Conservation (phyloP, 1,140 invertebrate species). For the Listronotus bonariensis region DNA sequence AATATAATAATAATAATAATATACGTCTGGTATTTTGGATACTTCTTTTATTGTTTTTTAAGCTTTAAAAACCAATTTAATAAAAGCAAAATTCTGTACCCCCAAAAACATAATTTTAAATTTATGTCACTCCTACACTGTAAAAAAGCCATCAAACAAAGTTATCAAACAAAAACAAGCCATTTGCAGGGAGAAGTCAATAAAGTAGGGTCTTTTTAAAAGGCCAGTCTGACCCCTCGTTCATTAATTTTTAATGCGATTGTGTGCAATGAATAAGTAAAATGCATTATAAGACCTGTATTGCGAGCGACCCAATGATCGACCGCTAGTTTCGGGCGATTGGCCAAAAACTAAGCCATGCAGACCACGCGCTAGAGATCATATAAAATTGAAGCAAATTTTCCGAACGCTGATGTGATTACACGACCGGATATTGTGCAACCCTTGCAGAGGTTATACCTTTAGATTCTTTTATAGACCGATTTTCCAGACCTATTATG, state of each 20-base stretch:
- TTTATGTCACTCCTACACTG: constrained; percentile 51
- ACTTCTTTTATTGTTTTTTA: too few relatives aligned
- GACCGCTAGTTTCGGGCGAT: constrained; percentile 29
- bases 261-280: constrained; percentile 57
- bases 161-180: constrained; percentile 56
- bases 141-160: constrained; percentile 56
- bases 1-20: too few relatives aligned
- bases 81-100: constrained; percentile 9
- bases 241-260: constrained; percentile 57
- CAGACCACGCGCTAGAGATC: constrained; percentile 49
- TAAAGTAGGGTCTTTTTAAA: constrained; percentile 55
- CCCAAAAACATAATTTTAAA: constrained; percentile 50
- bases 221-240: constrained; percentile 50
- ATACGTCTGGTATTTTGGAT: too few relatives aligned
- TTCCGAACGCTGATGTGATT: constrained; percentile 51
- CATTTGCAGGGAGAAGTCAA: constrained; percentile 53
- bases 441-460: constrained; percentile 36
- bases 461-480: constrained; percentile 12
- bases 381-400: constrained; percentile 54
- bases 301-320: constrained; percentile 36
- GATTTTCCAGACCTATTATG: not conserved
- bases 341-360: constrained; percentile 38
- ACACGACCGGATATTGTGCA: constrained; percentile 50
- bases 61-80: not conserved
- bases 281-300: constrained; percentile 54